A percentile compares a stretch with the other conserved stretches of the same genome.
These are phyloP conservation scores for Thermophis baileyi DNA, from an alignment of 2,113 vertebrate species.

Conservation along the genomic window DNA sequence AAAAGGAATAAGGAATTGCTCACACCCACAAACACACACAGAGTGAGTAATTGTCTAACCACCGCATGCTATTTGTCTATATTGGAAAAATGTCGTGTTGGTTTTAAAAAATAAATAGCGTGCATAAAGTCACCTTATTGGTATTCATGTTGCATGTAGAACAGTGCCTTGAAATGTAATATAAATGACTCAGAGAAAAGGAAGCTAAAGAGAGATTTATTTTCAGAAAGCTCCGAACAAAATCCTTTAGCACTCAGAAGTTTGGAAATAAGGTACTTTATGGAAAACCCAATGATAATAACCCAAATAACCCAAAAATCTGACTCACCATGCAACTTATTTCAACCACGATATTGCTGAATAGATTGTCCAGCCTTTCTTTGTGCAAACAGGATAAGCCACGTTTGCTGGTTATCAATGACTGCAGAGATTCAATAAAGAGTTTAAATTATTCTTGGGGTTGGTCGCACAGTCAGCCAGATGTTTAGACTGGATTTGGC, in stretches of 20 bases:
- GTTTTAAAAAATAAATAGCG: not conserved
- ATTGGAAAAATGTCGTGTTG: not conserved
- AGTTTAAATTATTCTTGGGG: not conserved
- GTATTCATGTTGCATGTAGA: not conserved
- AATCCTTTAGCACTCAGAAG: not conserved
- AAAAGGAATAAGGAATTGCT: not conserved
- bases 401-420: not conserved
- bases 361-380: not conserved
- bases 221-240: not conserved
- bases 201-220: not conserved
- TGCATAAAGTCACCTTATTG: not conserved
- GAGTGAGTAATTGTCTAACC: not conserved
- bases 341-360: not conserved
- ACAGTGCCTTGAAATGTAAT: not conserved
- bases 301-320: too few species aligned
- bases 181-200: not conserved
- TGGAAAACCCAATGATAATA: constrained; percentile 21
- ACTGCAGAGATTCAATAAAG: not conserved
- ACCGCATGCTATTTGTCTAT: not conserved
- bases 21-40: not conserved
- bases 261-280: not conserved
- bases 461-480: not conserved
- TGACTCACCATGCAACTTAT: not conserved
- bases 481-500: not conserved
- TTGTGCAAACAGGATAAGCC: not conserved